Evolutionary conservation across 2,113 vertebrate genomes (phyloP).

Genomic region (Corapipo altera): DNA sequence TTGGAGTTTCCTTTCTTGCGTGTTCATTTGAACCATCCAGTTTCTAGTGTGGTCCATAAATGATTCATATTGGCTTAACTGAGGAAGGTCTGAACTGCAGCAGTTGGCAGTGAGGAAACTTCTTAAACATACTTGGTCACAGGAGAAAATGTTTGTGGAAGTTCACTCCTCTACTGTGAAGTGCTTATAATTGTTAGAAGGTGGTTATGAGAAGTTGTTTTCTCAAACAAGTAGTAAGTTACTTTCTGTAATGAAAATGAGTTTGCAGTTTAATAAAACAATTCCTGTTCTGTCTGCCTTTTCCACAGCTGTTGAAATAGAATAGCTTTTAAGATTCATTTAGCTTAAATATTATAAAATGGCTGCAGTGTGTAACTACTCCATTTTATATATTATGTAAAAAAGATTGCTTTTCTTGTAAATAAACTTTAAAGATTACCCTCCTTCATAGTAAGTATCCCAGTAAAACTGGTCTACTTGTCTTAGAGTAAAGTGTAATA

Average conservation of each 20-base stretch:
- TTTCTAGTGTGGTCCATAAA: neutral
- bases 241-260: neutral
- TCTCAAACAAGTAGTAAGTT: neutral
- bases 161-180: neutral
- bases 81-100: neutral
- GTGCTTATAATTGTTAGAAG: neutral
- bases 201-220: neutral
- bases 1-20: neutral
- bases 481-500: slow-evolving; percentile 63
- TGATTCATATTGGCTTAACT: neutral
- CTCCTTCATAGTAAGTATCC: slow-evolving; percentile 43
- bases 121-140: neutral
- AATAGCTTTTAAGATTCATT: slow-evolving; percentile 30
- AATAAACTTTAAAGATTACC: slow-evolving; percentile 46
- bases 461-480: slow-evolving; percentile 70
- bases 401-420: slow-evolving; percentile 41
- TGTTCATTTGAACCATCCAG: neutral
- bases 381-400: slow-evolving; percentile 51
- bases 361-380: slow-evolving; percentile 49
- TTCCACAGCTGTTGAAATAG: slow-evolving; percentile 23
- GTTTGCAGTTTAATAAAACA: neutral
- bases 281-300: neutral
- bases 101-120: neutral
- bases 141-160: neutral
- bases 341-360: slow-evolving; percentile 45